Evolutionary conservation across 2,888 invertebrate genomes (phyloP), one percentile per base, ranked within the genome.

Genomic region (Apodemia duryi): DNA sequence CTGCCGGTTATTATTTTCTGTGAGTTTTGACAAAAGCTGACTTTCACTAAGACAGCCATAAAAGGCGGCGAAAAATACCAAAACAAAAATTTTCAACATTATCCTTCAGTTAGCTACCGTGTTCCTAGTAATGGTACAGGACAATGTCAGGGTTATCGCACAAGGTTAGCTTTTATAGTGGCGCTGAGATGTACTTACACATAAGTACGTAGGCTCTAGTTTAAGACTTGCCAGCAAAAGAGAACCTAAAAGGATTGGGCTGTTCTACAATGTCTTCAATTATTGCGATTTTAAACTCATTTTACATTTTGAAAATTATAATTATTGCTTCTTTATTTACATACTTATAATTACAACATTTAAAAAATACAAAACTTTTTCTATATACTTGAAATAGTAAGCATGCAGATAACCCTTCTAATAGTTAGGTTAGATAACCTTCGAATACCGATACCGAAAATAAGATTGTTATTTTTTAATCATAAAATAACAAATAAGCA

Each of bases 61-160:
- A 7, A 70, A 62, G 21, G 74, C 76, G 60, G 79, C 69, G 43
- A 78, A 67, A 67, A 84, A 71, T 65, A 80, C 66, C 67, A 83
- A 70, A 66, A 75, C 72, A 61, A 78, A 70, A 70, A 81, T 70
- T 72, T 80, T 79, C 73, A 80, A 76, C 84, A 83, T 88, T 72
- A 72, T 81, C 70, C 72, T 68, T 46, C 21, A 51, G 63, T 62
- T 72, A 64, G 61, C 78, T 67, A 69, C 75, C 75, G 77, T 74
- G 72, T 72, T 72, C 73, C 74, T 76, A 74, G 76, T 74, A 73
- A 73, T 73, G 66, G 70, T 73, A 70, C 73, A 81, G 84, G 83
- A 82, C 88, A 91, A 90, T 91, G 91, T 90, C 91, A 90, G 88
- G 91, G 88, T 77, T 85, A 79, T 77, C 75, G 75, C 76, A 79